Base-by-base conservation (phyloP, 2,888 invertebrate genomes). In the Agonopterix subpropinquella region DNA sequence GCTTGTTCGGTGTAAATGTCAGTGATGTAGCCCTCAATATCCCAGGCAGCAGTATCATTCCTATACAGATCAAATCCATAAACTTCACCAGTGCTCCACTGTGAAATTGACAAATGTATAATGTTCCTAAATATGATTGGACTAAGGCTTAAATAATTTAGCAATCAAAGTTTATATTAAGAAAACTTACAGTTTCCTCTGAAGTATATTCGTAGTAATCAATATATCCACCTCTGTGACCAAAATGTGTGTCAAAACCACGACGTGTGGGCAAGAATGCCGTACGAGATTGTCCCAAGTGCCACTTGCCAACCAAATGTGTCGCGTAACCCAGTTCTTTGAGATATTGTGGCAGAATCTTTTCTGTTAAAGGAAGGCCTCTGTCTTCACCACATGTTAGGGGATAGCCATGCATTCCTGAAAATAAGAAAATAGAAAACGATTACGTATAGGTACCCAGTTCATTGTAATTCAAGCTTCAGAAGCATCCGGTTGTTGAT, bases 241-340 rank as follows among this genome's bases (percentile, higher is more conserved):
- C 98, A 67, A 92, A 95, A 72, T 96, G 95, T 35, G 92, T 90
- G 62, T 95, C 93, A 67, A 96, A 98, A 3, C 96, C 96, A 37
- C 96, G 89, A 53, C 82, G 80, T 0, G 90, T 91, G 1, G 96
- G 96, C 5, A 94, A 91, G 67, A 91, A 92, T 54, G 88, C 79
- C 46, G 63, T 59, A 2, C 84, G 86, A 2, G 84, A 74, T 48
- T 68, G 67, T 1, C 94, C 94, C 47, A 94, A 82, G 62, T 92
- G 91, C 96, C 96, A 96, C 84, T 96, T 96, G 10, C 96, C 96
- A 10, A 96, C 90, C 39, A 94, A 92, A 70, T 94, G 93, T 0
- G 95, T 95, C 15, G 80, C 77, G 73, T 96, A 96, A 8, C 95
- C 95, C 48, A 87, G 77, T 28, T 84, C 85, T 64, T 89, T 89